A percentile compares a stretch with the other conserved stretches of the same genome.
Conservation (phyloP, 2,888 invertebrate species). For the Amaurobius ferox region DNA sequence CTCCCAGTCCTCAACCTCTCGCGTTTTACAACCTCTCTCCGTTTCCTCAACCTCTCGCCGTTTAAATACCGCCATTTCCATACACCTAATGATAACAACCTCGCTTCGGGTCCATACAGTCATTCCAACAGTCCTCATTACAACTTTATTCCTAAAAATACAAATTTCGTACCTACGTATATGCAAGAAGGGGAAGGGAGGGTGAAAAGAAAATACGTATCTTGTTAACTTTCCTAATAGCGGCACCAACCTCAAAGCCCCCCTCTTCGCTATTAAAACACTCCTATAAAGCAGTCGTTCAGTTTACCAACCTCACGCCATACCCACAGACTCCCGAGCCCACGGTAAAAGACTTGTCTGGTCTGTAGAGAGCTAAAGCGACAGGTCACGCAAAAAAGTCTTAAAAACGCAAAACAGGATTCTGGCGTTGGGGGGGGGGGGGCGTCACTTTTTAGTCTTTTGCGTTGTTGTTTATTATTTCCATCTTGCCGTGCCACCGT, state of each 20-base stretch:
- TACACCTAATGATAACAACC: neutral
- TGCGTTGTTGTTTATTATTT: slow-evolving; percentile 4
- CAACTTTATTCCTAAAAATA: neutral
- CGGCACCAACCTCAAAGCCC: neutral
- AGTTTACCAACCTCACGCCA: slow-evolving; percentile 9
- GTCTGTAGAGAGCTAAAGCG: slow-evolving; percentile 58
- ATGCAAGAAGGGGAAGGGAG: neutral
- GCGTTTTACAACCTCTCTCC: too few relatives aligned
- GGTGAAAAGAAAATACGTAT: neutral
- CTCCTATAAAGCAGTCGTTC: slow-evolving; percentile 20
- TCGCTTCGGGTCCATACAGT: neutral
- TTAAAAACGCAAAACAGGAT: slow-evolving; percentile 40
- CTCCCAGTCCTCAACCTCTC: too few relatives aligned
- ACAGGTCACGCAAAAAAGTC: slow-evolving; percentile 52
- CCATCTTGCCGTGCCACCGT: slow-evolving; percentile 34
- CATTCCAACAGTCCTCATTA: neutral
- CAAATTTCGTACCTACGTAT: neutral
- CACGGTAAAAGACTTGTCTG: slow-evolving; percentile 21
- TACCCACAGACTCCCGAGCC: neutral
- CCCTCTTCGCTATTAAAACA: slow-evolving; percentile 20
- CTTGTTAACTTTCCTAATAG: slow-evolving; percentile 14
- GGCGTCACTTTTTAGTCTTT: neutral
- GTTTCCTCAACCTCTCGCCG: too few relatives aligned
- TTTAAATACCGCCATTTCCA: too few relatives aligned
- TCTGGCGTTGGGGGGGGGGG: neutral